Evolutionary conservation across 1,140 invertebrate species (phyloP).

Genomic region (Hypothenemus hampei): DNA sequence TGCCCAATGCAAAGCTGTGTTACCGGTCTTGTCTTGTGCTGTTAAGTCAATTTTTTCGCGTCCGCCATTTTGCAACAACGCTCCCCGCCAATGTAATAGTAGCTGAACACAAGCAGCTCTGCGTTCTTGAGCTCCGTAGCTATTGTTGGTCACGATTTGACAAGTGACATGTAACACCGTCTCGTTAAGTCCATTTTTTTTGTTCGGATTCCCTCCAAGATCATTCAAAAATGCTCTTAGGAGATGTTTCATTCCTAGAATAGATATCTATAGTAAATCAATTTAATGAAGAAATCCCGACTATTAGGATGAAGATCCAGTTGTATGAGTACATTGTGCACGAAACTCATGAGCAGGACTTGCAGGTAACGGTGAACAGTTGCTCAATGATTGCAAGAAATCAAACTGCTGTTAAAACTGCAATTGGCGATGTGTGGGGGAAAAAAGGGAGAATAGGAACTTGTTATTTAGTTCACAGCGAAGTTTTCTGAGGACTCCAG

Average conservation of each 20-base stretch:
- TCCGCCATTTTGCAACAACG: slow-evolving; percentile 50
- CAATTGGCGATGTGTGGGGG: no score
- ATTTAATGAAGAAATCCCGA: neutral
- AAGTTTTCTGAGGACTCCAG: no score
- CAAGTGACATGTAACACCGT: slow-evolving; percentile 62
- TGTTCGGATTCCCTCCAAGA: slow-evolving; percentile 64
- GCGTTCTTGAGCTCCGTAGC: slow-evolving; percentile 54
- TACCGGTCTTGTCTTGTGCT: slow-evolving; percentile 59
- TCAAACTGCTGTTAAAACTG: no score
- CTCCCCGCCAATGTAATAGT: slow-evolving; percentile 60
- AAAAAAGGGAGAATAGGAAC: no score
- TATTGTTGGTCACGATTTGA: slow-evolving; percentile 50
- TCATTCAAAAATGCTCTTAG: slow-evolving; percentile 61
- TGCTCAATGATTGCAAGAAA: no score
- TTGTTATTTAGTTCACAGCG: no score
- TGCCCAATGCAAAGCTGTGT: slow-evolving; percentile 64
- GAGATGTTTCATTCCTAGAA: slow-evolving; percentile 54
- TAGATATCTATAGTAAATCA: neutral
- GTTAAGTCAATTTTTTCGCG: slow-evolving; percentile 56
- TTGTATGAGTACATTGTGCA: no score
- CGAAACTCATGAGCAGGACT: no score
- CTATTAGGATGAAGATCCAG: no score
- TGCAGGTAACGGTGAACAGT: no score
- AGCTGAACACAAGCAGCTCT: slow-evolving; percentile 58
- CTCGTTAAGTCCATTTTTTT: slow-evolving; percentile 61